phyloP scores from a whole-genome alignment of 1,140 invertebrate species.

The Diprion similis region DNA sequence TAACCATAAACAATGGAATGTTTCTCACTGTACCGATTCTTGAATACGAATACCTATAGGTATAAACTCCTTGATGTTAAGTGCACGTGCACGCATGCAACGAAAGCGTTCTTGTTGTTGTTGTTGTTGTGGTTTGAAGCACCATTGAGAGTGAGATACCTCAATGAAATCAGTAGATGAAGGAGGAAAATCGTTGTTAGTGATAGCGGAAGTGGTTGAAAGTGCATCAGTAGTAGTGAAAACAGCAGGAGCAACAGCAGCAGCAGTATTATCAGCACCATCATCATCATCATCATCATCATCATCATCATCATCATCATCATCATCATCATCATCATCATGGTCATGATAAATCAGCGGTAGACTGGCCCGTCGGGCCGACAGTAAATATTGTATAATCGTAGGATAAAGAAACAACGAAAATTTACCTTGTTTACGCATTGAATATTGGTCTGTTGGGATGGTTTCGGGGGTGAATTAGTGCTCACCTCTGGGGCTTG shows the following conservation, averaged over 20 bases:
- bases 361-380: too few species aligned
- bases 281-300: too few species aligned
- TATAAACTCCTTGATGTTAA: not conserved
- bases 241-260: not conserved
- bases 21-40: not conserved
- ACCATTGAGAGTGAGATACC: not conserved
- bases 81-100: not conserved
- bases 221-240: not conserved
- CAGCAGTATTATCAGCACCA: too few species aligned
- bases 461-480: constrained; percentile 50
- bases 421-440: not conserved
- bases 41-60: not conserved
- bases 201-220: not conserved
- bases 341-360: too few species aligned
- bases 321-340: too few species aligned
- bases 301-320: too few species aligned
- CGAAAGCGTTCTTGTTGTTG: not conserved
- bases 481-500: constrained; percentile 63
- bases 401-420: not conserved
- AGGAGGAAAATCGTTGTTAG: not conserved
- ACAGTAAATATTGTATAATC: too few species aligned
- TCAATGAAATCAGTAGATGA: not conserved
- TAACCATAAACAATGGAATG: not conserved
- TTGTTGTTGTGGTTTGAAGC: not conserved
- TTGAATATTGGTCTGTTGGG: constrained; percentile 39